Conservation (phyloP, 1,140 invertebrate genomes). For the Thalassaphorura encarpata region DNA sequence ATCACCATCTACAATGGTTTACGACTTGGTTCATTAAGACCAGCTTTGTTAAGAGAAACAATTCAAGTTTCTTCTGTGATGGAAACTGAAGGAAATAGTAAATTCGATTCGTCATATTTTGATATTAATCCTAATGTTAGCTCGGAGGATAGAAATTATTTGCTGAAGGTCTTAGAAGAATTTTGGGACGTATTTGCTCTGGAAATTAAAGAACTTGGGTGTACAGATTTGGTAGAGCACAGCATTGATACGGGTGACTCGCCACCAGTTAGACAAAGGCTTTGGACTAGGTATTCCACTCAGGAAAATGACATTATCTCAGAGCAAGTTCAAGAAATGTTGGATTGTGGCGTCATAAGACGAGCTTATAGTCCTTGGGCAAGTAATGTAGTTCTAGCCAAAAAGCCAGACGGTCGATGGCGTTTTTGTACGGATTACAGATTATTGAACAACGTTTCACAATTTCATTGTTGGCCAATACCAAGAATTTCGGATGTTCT, state of each 20-base stretch:
- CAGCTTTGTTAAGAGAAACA: neutral
- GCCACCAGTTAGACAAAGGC: neutral
- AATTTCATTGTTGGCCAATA: neutral
- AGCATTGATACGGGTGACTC: neutral
- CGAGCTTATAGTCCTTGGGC: neutral
- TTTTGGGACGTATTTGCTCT: neutral
- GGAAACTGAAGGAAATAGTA: neutral
- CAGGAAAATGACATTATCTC: neutral
- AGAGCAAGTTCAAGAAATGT: slow-evolving; percentile 6
- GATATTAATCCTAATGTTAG: neutral
- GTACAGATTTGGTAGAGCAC: neutral
- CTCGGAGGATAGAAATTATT: neutral
- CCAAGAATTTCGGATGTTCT: neutral
- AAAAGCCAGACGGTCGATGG: neutral
- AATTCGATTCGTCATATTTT: neutral
- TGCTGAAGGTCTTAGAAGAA: neutral
- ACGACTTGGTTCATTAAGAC: neutral
- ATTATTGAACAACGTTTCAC: neutral
- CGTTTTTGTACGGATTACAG: too few relatives aligned
- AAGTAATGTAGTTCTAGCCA: neutral
- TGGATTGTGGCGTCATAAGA: neutral
- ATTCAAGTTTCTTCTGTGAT: neutral
- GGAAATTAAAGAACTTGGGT: neutral
- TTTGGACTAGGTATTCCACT: neutral
- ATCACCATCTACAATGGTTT: neutral